phyloP scores from a whole-genome alignment of 2,888 invertebrate genomes.

The Cremastobaeus sp. region DNA sequence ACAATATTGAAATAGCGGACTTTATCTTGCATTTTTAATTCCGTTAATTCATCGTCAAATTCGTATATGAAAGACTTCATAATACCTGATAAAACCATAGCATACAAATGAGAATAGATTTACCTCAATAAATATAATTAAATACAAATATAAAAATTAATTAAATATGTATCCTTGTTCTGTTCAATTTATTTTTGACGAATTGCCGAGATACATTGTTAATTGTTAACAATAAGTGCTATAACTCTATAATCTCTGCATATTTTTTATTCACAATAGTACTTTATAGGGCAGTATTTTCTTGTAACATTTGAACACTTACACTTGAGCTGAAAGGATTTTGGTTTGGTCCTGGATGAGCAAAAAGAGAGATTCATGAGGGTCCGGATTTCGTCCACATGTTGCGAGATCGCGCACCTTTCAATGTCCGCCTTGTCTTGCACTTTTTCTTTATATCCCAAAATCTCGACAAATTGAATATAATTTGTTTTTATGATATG shows the following conservation, averaged over 20 bases:
- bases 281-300: conserved; percentile 32
- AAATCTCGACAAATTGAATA: conserved; percentile 55
- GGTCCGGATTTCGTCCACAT: conserved; percentile 35
- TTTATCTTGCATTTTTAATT: too few species aligned
- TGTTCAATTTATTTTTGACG: too few species aligned
- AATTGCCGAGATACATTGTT: too few species aligned
- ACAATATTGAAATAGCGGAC: too few species aligned
- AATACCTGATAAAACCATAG: too few species aligned
- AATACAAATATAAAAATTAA: too few species aligned
- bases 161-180: too few species aligned
- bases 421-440: conserved; percentile 22
- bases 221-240: too few species aligned
- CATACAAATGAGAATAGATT: too few species aligned
- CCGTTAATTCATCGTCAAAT: too few species aligned
- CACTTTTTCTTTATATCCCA: conserved; percentile 12
- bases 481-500: conserved; percentile 55
- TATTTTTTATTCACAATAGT: conserved; percentile 37
- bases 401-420: conserved; percentile 46
- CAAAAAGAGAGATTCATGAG: conserved; percentile 53
- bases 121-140: too few species aligned
- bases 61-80: too few species aligned
- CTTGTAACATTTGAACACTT: conserved; percentile 49
- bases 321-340: conserved; percentile 58
- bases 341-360: conserved; percentile 40
- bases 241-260: conserved; percentile 33